Evolutionary conservation across 1,140 invertebrate genomes (phyloP), one percentile per base, ranked within the genome.

Genomic region (Gerris buenoi): DNA sequence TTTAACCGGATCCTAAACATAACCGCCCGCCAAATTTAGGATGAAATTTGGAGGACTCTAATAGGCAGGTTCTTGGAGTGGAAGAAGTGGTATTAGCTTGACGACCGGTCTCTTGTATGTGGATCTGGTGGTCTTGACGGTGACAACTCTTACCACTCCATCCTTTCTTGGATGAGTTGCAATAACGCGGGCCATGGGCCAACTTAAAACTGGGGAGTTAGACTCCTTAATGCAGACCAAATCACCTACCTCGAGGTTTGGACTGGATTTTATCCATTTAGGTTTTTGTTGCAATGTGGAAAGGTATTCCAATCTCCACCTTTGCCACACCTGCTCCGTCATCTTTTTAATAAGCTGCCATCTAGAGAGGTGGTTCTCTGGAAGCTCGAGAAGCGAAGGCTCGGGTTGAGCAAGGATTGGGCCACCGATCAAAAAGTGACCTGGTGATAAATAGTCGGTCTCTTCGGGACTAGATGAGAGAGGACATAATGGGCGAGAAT

Each of bases 141-240:
- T 66, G 25, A 60, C 65, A 2, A 66, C 65, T 14, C 65, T n/a
- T 56, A 66, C 65, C 26, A 66, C 25, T 2, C 57, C 65, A 33
- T 66, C 65, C 18, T 23, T 58, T 14, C 65, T 57, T 1, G 71
- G 69, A 67, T 70, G 64, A 13, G 46, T 23, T 23, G 23, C n/a
- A 25, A 65, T 66, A 13, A 72, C 63, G 63, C 70, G 25, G 26
- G 59, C 72, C 1, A 71, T 23, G 0, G 59, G 64, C 71, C 69
- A 70, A 5, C 15, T 13, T 33, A 61, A 58, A 0, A 66, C 61
- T 2, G 75, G 73, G 10, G 68, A 2, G 60, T 75, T 74, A 10
- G 75, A 72, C 62, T 77, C 74, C 60, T 76, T 75, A 0, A 78
- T 56, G 0, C 78, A 10, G 1, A 79, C 77, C 10, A 79, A 22